phyloP scores from a whole-genome alignment of 2,797 vertebrate genomes.

The Parambassis ranga region DNA sequence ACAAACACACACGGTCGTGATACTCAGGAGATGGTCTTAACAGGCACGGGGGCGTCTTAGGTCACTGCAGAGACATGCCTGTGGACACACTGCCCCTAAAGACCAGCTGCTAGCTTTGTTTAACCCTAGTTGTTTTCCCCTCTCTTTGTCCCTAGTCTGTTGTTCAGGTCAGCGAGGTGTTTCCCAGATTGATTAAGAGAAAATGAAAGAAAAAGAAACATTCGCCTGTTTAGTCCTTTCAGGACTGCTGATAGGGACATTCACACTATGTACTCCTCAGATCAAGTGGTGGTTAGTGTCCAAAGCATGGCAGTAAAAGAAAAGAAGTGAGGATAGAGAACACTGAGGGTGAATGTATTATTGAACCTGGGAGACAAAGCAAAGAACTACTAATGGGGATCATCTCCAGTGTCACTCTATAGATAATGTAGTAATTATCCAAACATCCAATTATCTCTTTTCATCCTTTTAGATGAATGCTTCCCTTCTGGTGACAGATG shows the following conservation, averaged over 20 bases:
- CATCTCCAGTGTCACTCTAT: constrained; percentile 19
- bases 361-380: constrained; percentile 38
- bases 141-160: constrained; percentile 27
- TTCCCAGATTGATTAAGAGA: constrained; percentile 19
- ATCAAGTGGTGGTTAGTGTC: constrained; percentile 12
- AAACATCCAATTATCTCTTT: constrained; percentile 46
- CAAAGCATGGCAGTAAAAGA: not conserved
- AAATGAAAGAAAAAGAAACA: constrained; percentile 37
- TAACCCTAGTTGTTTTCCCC: constrained; percentile 18
- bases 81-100: constrained; percentile 44
- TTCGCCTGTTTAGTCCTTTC: not conserved
- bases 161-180: constrained; percentile 33
- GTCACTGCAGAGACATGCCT: constrained; percentile 54
- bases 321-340: constrained; percentile 9
- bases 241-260: constrained; percentile 15
- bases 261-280: constrained; percentile 23
- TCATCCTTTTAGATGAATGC: constrained; percentile 21
- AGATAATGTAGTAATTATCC: constrained; percentile 34
- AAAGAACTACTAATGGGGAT: constrained; percentile 35
- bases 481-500: constrained; percentile 23
- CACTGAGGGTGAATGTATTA: constrained; percentile 1
- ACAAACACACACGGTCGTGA: constrained; percentile 14
- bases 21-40: constrained; percentile 64
- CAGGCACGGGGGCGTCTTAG: constrained; percentile 54
- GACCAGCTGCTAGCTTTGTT: constrained; percentile 59